Evolutionary conservation across 2,797 vertebrate genomes (phyloP), one percentile per base, ranked within the genome.

Genomic region (Ceyx erithaca): DNA sequence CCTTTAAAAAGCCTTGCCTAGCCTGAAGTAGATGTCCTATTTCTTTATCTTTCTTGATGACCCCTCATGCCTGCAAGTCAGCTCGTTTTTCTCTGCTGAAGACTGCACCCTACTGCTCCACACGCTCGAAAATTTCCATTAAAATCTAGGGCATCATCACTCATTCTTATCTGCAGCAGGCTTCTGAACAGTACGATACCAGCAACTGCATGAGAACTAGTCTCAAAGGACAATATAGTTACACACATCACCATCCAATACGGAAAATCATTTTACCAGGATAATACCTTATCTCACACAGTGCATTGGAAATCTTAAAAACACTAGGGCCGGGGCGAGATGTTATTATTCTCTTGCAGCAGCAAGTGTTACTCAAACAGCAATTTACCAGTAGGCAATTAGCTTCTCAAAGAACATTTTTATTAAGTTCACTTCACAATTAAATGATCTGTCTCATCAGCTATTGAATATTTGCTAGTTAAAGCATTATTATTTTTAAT

Each of bases 41-140:
- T 98, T 97, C 95, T 97, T 98, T 98, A 97, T 98, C 97, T 98
- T 97, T 97, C 94, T 94, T 96, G 97, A 97, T 97, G 97, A 97
- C 97, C 97, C 96, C 96, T 97, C 91, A 92, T 96, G 96, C 94
- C 93, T 97, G 95, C 93, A 94, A 97, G 96, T 97, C 96, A 97
- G 97, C 97, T 98, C 95, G 20, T 98, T 98, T 97, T 98, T 98
- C 97, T 97, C 95, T 96, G 95, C 96, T 97, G 96, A 97, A 97
- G 95, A 96, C 96, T 97, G 96, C 95, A 96, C 95, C 97, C 97
- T 96, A 97, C 96, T 18, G 91, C 97, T 94, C 89, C 95, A 94
- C 4, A 10, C 4, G 15, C 86, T 97, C 88, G 93, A 85, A 97
- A 97, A 98, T 97, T 98, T 97, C 97, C 97, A 97, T 98, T 98